Conservation (phyloP, 2,888 invertebrate species). For the Cheilosia urbana region DNA sequence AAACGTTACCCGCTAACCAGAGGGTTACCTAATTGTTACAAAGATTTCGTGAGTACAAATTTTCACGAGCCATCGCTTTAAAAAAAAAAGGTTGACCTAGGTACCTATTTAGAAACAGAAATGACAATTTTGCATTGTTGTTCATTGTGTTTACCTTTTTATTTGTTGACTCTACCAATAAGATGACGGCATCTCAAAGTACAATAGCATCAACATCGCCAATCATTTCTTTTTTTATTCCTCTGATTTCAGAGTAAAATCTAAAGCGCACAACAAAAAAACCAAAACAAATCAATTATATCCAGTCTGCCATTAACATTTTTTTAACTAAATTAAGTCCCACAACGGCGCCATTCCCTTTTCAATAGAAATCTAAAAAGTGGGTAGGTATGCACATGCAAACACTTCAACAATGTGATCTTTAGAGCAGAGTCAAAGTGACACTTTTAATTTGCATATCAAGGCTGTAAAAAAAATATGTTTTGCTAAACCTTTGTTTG, state of each 20-base stretch:
- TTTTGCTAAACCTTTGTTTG: conserved; percentile 5
- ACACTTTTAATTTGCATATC: conserved; percentile 30
- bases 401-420: conserved; percentile 38
- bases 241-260: not conserved
- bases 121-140: not conserved
- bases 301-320: not conserved
- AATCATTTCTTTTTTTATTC: not conserved
- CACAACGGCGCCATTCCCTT: conserved; percentile 8
- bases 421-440: conserved; percentile 33
- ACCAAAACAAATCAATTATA: conserved; percentile 23
- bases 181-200: not conserved
- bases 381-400: not conserved
- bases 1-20: too few relatives aligned
- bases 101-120: too few relatives aligned
- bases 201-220: not conserved
- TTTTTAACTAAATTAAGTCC: conserved; percentile 3
- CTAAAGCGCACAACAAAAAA: not conserved
- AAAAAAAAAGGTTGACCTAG: too few relatives aligned
- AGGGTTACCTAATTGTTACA: too few relatives aligned
- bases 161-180: not conserved
- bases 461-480: conserved; percentile 8
- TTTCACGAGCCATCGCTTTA: too few relatives aligned
- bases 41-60: too few relatives aligned
- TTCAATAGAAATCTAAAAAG: conserved; percentile 10
- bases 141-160: not conserved